phyloP scores from a whole-genome alignment of 2,797 vertebrate genomes.

The Zenarchopterus dispar region DNA sequence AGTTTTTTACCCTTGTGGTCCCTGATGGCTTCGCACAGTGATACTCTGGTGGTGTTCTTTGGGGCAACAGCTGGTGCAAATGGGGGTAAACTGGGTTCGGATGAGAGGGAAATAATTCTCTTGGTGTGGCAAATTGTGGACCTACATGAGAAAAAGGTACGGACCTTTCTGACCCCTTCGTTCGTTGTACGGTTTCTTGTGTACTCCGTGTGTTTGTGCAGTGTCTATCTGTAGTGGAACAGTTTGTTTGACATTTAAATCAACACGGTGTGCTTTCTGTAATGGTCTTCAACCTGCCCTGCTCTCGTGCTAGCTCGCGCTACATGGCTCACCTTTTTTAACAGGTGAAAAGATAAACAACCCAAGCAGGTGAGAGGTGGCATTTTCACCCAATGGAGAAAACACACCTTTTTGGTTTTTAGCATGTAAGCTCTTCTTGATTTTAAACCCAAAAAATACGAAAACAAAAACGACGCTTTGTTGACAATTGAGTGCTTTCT shows the following conservation, averaged over 20 bases:
- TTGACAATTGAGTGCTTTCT: slow-evolving; percentile 74
- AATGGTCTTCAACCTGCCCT: slow-evolving; percentile 22
- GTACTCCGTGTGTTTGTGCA: slow-evolving; percentile 63
- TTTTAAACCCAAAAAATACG: too few relatives aligned
- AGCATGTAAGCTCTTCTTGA: slow-evolving; percentile 65
- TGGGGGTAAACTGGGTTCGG: slow-evolving; percentile 98
- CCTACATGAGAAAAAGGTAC: slow-evolving; percentile 96
- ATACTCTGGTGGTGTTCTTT: slow-evolving; percentile 98
- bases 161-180: slow-evolving; percentile 77
- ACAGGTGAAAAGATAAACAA: slow-evolving; percentile 58
- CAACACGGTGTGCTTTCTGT: slow-evolving; percentile 77
- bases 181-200: slow-evolving; percentile 76
- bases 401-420: slow-evolving; percentile 79
- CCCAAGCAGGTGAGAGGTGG: slow-evolving; percentile 16
- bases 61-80: slow-evolving; percentile 98
- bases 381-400: slow-evolving; percentile 20
- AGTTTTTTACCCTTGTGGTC: slow-evolving; percentile 92
- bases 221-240: slow-evolving; percentile 56
- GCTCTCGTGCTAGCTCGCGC: slow-evolving; percentile 54
- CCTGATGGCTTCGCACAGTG: slow-evolving; percentile 94
- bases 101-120: slow-evolving; percentile 99
- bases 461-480: slow-evolving; percentile 53
- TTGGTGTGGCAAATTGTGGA: slow-evolving; percentile 99
- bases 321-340: background rate
- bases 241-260: slow-evolving; percentile 74